Evolutionary conservation across 2,113 vertebrate species (phyloP).

Genomic region (Meriones unguiculatus): DNA sequence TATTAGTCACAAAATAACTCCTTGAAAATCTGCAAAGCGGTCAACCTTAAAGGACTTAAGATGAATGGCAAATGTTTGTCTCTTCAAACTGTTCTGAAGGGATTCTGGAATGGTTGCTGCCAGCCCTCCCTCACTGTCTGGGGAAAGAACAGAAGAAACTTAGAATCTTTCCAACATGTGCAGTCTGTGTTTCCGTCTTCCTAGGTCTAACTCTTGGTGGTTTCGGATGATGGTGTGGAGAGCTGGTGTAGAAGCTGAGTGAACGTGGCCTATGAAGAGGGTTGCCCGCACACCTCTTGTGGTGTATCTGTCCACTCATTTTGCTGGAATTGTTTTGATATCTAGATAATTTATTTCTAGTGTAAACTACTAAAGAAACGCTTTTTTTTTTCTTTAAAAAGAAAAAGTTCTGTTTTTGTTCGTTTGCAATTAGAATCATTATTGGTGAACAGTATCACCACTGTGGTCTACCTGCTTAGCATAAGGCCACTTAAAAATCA

Average conservation of each 20-base stretch:
- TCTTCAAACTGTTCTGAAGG: conserved; percentile 9
- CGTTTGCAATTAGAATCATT: background rate
- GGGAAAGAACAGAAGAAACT: background rate
- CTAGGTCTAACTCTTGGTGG: background rate
- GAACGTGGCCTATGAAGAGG: background rate
- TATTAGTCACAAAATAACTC: background rate
- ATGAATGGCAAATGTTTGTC: background rate
- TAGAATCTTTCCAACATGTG: background rate
- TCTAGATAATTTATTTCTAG: conserved; percentile 30
- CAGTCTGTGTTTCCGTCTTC: background rate
- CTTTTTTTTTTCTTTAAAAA: background rate
- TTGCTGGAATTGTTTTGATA: conserved; percentile 12
- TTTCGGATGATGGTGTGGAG: background rate
- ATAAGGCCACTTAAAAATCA: background rate
- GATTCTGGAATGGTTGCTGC: background rate
- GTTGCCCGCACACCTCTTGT: conserved; percentile 20
- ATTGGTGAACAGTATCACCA: background rate
- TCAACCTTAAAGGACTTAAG: background rate
- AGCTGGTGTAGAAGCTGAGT: background rate
- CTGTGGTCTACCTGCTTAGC: background rate
- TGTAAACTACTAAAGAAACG: conserved; percentile 20
- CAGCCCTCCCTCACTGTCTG: background rate
- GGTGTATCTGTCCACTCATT: background rate
- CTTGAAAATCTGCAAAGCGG: background rate
- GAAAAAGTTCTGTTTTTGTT: background rate